These are phyloP conservation scores for Ceratosolen fusciceps DNA, from an alignment of 1,140 invertebrate species.

Conservation along the genomic window DNA sequence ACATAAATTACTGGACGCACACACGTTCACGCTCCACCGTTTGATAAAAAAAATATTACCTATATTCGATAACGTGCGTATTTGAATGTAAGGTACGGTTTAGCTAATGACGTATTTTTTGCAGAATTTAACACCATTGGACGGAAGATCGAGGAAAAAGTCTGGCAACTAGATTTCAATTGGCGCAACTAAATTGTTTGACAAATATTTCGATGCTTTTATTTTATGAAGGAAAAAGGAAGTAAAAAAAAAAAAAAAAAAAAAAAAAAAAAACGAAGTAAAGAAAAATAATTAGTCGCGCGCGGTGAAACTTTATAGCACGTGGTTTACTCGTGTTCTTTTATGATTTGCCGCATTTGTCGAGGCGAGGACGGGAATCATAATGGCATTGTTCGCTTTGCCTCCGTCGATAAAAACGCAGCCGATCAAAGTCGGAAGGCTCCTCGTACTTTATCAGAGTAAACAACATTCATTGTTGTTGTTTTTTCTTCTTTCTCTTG, in stretches of 20 bases:
- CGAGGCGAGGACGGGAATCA: slow-evolving; percentile 35
- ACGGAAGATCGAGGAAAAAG: too few relatives aligned
- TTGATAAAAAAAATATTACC: too few relatives aligned
- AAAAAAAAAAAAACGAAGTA: neutral
- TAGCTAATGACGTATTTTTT: too few relatives aligned
- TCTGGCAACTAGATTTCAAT: too few relatives aligned
- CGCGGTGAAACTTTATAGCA: slow-evolving; percentile 5
- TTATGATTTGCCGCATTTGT: neutral
- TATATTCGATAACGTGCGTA: too few relatives aligned
- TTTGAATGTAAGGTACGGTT: too few relatives aligned
- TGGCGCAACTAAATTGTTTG: too few relatives aligned
- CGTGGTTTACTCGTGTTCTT: slow-evolving; percentile 24
- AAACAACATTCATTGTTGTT: slow-evolving; percentile 29
- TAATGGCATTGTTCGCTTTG: slow-evolving; percentile 42
- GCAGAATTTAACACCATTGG: too few relatives aligned
- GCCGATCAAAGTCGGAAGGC: slow-evolving; percentile 29
- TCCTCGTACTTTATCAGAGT: slow-evolving; percentile 37
- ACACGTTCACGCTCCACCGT: too few relatives aligned
- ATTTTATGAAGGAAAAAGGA: neutral
- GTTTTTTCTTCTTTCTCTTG: slow-evolving; percentile 13
- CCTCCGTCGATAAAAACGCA: slow-evolving; percentile 24
- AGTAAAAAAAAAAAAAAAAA: neutral
- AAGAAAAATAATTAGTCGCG: neutral
- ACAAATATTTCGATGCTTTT: neutral
- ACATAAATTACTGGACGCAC: too few relatives aligned